phyloP scores from a whole-genome alignment of 1,140 invertebrate species.

The Drosophila pseudoananassae region DNA sequence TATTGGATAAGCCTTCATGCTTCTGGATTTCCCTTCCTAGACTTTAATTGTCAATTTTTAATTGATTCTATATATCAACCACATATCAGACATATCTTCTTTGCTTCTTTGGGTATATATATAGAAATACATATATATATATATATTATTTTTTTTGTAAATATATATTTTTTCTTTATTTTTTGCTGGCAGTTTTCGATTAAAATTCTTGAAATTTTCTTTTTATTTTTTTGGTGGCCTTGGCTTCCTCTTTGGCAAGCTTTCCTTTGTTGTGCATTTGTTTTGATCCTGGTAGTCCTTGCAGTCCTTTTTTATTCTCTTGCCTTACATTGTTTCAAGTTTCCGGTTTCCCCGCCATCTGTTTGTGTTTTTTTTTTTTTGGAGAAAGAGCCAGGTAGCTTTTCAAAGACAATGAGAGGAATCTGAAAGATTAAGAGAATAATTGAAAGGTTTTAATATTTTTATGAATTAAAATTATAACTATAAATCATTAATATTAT shows the following conservation, averaged over 20 bases:
- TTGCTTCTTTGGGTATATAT: constrained; percentile 31
- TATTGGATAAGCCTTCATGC: constrained; percentile 24
- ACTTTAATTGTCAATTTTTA: not conserved
- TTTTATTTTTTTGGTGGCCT: constrained; percentile 23
- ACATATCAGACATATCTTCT: constrained; percentile 27
- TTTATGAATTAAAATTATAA: not conserved
- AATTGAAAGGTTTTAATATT: too few species aligned
- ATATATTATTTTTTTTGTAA: constrained; percentile 49
- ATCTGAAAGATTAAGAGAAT: constrained; percentile 5
- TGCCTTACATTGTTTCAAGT: constrained; percentile 29
- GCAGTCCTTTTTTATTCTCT: constrained; percentile 23
- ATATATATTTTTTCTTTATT: constrained; percentile 45
- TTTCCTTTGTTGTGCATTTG: constrained; percentile 26
- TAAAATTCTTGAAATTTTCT: constrained; percentile 72
- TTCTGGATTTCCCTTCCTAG: not conserved
- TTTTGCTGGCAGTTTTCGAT: constrained; percentile 75
- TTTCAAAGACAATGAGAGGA: constrained; percentile 2
- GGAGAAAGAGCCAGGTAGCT: too few species aligned
- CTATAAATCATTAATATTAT: not conserved
- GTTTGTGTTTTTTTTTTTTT: not conserved
- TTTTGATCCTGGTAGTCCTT: constrained; percentile 33
- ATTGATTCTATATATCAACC: constrained; percentile 19
- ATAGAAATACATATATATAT: constrained; percentile 54
- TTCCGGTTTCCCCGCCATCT: constrained; percentile 13
- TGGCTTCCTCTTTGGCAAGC: constrained; percentile 3